Conservation (phyloP, 37 sponge, comb jelly and placozoan species). For the Hexactinellida sp. region DNA sequence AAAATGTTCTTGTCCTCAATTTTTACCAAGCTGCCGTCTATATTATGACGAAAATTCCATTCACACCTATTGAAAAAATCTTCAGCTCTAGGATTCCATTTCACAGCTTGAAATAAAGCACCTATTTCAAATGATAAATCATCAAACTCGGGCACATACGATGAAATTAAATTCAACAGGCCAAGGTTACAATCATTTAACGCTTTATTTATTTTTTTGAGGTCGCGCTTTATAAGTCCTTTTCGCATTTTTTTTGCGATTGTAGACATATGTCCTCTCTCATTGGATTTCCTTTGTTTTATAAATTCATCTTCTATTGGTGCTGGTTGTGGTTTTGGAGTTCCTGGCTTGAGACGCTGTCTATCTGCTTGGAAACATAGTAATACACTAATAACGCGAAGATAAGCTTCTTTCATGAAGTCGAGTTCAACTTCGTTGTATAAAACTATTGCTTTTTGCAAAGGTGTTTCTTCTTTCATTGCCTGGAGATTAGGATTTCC, state of each 20-base stretch:
- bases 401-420: background rate
- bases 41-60: background rate
- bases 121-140: slow-evolving; percentile 4
- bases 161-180: background rate
- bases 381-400: background rate
- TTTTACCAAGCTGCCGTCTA: background rate
- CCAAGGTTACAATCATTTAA: background rate
- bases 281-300: slow-evolving; percentile 1
- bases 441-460: background rate
- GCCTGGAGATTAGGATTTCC: slow-evolving; percentile 8
- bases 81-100: background rate
- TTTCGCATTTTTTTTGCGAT: background rate
- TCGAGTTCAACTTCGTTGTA: background rate
- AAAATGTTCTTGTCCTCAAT: background rate
- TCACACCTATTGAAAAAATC: background rate
- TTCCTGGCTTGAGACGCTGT: slow-evolving; percentile 2
- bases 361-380: slow-evolving; percentile 11
- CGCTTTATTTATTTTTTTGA: background rate
- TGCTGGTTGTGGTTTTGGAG: background rate
- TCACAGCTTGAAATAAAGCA: slow-evolving; percentile 9
- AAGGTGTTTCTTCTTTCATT: slow-evolving; percentile 1
- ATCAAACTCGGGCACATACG: background rate
- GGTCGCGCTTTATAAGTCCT: background rate
- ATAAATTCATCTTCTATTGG: slow-evolving; percentile 2
- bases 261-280: background rate